Base-by-base conservation (phyloP, 1,140 invertebrate species). In the Drosophila fuyamai region DNA sequence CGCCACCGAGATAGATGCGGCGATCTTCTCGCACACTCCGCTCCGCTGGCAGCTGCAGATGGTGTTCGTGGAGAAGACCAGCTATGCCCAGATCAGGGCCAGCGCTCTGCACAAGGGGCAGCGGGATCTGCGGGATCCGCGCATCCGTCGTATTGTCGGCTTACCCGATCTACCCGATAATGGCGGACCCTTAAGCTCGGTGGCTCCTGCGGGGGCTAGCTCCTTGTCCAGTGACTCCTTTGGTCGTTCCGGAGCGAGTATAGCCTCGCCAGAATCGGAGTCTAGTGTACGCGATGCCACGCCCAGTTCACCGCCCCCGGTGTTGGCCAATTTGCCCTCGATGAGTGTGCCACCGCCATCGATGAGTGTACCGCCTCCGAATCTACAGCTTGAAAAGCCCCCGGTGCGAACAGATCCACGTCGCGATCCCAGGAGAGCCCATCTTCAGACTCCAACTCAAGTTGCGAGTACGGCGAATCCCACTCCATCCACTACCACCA, bases 1-100 rank as follows among this genome's bases (percentile, higher is more conserved):
- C 2, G 96, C 97, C 35, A 96, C 95, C 1, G 97, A 97, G 93
- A 97, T 98, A 58, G 95, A 97, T 84, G 97, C 96, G 6, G 96
- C 96, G 10, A 94, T 96, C 35, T 95, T 94, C 32, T 96, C 95
- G 51, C 96, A 97, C 93, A 94, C 95, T 0, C 95, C 95, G 1
- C 95, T 97, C 35, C 75, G 92, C 1, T 97, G 96, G 93, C 95
- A 83, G 23, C 62, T 94, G 27, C 57, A 94, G 38, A 91, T 94
- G 5, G 94, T 97, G 18, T 94, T 95, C 61, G 95, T 96, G 75
- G 95, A 96, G 0, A 93, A 95, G 46, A 95, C 96, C 0, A 95
- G 96, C 82, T 97, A 96, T 78, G 94, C 94, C 0, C 95, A 96
- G 54, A 93, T 97, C 23, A 96, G 95, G 3, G 38, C 53, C 29